Percentiles rank a stretch among this genome's conserved stretches.
Conservation (phyloP, 2,888 invertebrate genomes). For the Aethes cnicana region DNA sequence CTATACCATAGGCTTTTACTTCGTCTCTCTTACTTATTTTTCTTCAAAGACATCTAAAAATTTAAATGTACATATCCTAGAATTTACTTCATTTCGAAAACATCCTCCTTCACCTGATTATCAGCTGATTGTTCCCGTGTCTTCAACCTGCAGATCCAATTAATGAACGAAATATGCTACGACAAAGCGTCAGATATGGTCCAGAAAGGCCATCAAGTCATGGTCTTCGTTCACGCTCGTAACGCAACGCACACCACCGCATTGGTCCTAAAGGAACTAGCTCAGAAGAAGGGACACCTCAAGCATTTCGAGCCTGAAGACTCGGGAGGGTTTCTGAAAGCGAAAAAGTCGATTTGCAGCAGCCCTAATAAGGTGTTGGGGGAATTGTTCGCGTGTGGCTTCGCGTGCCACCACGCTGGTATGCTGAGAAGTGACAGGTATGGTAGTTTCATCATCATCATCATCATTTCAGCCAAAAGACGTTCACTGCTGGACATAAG, state of each 20-base stretch:
- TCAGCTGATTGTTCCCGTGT: too few species aligned
- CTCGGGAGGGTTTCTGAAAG: slow-evolving; percentile 84
- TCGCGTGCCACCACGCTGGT: slow-evolving; percentile 98
- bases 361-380: slow-evolving; percentile 91
- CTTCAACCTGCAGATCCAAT: slow-evolving; percentile 81
- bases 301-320: slow-evolving; percentile 87
- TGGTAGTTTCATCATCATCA: too few species aligned
- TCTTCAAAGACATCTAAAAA: too few species aligned
- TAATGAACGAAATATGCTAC: slow-evolving; percentile 96
- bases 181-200: slow-evolving; percentile 94
- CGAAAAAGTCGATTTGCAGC: slow-evolving; percentile 86
- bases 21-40: too few species aligned
- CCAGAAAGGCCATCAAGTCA: slow-evolving; percentile 95
- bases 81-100: too few species aligned
- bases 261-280: slow-evolving; percentile 90
- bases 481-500: too few species aligned
- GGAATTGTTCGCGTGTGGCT: slow-evolving; percentile 92
- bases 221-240: slow-evolving; percentile 99
- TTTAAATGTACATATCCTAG: too few species aligned
- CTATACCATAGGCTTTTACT: too few species aligned
- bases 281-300: slow-evolving; percentile 88
- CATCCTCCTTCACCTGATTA: too few species aligned
- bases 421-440: slow-evolving; percentile 93
- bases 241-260: slow-evolving; percentile 97
- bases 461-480: too few species aligned